A percentile compares a stretch with the other conserved stretches of the same genome.
Conservation (phyloP, 2,797 vertebrate species). For the Huso huso region DNA sequence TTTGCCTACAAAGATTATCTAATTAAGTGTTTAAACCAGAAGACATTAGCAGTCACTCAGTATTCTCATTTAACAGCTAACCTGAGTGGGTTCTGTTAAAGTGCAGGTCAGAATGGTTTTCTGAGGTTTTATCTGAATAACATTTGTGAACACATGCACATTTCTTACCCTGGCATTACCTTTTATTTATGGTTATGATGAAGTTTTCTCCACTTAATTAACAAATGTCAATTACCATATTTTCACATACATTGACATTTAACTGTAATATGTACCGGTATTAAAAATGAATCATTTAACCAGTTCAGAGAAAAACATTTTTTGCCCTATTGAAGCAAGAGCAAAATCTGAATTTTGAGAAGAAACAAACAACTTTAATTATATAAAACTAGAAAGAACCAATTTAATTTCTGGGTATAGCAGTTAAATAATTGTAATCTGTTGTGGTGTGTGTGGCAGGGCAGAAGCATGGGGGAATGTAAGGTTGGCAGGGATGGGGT, state of each 20-base stretch:
- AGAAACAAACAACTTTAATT: too few relatives aligned
- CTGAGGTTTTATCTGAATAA: slow-evolving; percentile 74
- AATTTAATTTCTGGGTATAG: too few relatives aligned
- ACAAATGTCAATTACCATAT: slow-evolving; percentile 66
- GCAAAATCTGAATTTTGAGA: too few relatives aligned
- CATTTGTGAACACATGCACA: slow-evolving; percentile 73
- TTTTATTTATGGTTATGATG: slow-evolving; percentile 55
- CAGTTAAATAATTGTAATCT: too few relatives aligned
- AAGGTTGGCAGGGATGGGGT: too few relatives aligned
- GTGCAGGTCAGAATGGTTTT: slow-evolving; percentile 51
- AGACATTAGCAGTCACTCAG: slow-evolving; percentile 36
- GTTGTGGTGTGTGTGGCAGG: too few relatives aligned
- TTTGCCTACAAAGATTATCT: slow-evolving; percentile 18
- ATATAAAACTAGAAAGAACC: too few relatives aligned
- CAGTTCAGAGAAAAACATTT: too few relatives aligned
- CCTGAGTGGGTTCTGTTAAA: slow-evolving; percentile 44
- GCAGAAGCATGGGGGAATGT: too few relatives aligned
- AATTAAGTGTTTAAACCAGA: slow-evolving; percentile 42
- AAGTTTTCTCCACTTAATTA: slow-evolving; percentile 49
- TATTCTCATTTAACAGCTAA: slow-evolving; percentile 42
- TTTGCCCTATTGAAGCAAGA: too few relatives aligned
- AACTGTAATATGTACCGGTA: slow-evolving; percentile 58
- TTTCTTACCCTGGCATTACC: slow-evolving; percentile 58
- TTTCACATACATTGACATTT: slow-evolving; percentile 70
- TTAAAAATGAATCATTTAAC: too few relatives aligned